Evolutionary conservation across 2,888 invertebrate species (phyloP).

Genomic region (Dermolepida albohirtum): DNA sequence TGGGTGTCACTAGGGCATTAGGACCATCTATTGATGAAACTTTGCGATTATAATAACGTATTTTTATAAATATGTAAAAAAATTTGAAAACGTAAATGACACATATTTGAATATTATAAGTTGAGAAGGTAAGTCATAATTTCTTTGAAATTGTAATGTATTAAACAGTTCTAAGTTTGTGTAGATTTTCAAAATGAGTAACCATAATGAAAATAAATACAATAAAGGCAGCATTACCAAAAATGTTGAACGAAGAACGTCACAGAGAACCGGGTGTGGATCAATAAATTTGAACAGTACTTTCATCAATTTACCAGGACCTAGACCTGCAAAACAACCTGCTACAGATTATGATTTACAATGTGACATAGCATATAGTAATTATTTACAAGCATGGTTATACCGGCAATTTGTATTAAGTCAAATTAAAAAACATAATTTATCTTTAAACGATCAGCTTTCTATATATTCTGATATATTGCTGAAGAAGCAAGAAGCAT

Average conservation of each 20-base stretch:
- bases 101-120: too few relatives aligned
- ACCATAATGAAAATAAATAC: too few relatives aligned
- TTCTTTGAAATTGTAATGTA: too few relatives aligned
- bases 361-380: slow-evolving; percentile 28
- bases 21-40: too few relatives aligned
- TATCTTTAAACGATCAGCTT: slow-evolving; percentile 25
- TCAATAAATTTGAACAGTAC: slow-evolving; percentile 20
- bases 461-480: slow-evolving; percentile 26
- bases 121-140: too few relatives aligned
- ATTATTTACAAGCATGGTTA: slow-evolving; percentile 27
- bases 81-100: too few relatives aligned
- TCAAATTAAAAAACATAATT: slow-evolving; percentile 15
- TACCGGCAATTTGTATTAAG: slow-evolving; percentile 2
- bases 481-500: slow-evolving; percentile 1
- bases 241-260: not conserved
- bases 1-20: too few relatives aligned
- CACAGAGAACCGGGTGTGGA: not conserved
- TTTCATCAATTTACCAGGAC: slow-evolving; percentile 4
- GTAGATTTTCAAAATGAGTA: too few relatives aligned
- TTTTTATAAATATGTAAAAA: too few relatives aligned
- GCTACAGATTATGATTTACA: slow-evolving; percentile 23
- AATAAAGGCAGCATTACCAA: too few relatives aligned
- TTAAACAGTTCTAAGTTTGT: too few relatives aligned
- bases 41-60: too few relatives aligned
- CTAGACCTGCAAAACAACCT: not conserved